phyloP scores from a whole-genome alignment of 2,888 invertebrate species.

The Drosophila siamana region DNA sequence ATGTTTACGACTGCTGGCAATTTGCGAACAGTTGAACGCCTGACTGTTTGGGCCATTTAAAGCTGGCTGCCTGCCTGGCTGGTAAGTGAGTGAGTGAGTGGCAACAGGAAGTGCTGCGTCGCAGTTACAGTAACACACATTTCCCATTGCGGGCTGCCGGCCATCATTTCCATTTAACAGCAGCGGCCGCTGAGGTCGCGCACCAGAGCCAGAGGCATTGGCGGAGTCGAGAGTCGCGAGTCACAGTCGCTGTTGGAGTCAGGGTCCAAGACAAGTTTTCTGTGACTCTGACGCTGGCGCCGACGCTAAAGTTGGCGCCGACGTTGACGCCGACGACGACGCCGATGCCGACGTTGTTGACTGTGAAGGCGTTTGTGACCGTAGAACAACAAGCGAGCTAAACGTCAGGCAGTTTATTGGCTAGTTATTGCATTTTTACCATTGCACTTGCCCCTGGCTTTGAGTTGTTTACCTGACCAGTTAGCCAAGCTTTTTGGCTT shows the following conservation, averaged over 20 bases:
- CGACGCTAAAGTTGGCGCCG: slow-evolving; percentile 12
- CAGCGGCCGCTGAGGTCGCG: slow-evolving; percentile 60
- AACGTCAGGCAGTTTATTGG: slow-evolving; percentile 56
- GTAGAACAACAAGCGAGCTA: slow-evolving; percentile 18
- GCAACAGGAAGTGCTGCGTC: slow-evolving; percentile 67
- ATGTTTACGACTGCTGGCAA: slow-evolving; percentile 2
- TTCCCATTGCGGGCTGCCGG: slow-evolving; percentile 66
- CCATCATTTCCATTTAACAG: slow-evolving; percentile 71
- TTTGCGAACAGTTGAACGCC: slow-evolving; percentile 2
- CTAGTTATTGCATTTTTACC: slow-evolving; percentile 58
- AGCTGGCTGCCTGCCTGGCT: slow-evolving; percentile 6
- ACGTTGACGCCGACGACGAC: no score
- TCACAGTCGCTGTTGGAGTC: slow-evolving; percentile 18
- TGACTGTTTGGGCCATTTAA: slow-evolving; percentile 2
- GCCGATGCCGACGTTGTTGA: no score
- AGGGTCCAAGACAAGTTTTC: slow-evolving; percentile 73
- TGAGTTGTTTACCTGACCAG: slow-evolving; percentile 64
- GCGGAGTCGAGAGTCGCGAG: slow-evolving; percentile 34
- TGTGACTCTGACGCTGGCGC: slow-evolving; percentile 27
- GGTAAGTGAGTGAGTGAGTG: slow-evolving; percentile 6
- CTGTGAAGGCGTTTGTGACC: slow-evolving; percentile 51
- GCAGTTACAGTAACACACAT: slow-evolving; percentile 81
- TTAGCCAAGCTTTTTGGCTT: slow-evolving; percentile 57
- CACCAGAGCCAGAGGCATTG: slow-evolving; percentile 22
- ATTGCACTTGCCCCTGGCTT: slow-evolving; percentile 81